phyloP scores from a whole-genome alignment of 23 tunicate genomes.

The Halocynthia roretzi region DNA sequence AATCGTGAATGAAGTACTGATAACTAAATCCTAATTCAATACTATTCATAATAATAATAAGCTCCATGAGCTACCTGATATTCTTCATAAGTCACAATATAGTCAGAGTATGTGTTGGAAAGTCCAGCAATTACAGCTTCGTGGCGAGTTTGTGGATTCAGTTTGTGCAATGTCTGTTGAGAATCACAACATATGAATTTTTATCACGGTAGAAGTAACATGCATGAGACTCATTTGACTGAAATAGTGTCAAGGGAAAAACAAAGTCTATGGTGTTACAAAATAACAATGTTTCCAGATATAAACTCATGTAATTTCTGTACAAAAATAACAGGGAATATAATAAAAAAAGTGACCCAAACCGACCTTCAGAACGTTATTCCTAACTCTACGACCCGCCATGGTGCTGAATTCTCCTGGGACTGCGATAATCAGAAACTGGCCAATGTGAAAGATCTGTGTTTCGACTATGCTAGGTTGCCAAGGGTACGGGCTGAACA shows the following conservation, averaged over 20 bases:
- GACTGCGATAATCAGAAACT: slow-evolving; percentile 55
- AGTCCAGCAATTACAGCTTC: slow-evolving; percentile 74
- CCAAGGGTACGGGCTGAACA: slow-evolving; percentile 74
- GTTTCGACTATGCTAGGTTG: slow-evolving; percentile 89
- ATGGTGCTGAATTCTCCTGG: slow-evolving; percentile 93
- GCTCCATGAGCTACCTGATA: slow-evolving; percentile 36
- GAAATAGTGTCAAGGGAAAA: too few species aligned
- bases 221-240: too few species aligned
- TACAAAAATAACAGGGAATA: too few species aligned
- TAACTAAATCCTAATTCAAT: too few species aligned
- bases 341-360: too few species aligned
- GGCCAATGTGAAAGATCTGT: slow-evolving; percentile 77
- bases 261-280: too few species aligned
- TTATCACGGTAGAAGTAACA: too few species aligned
- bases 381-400: slow-evolving; percentile 74
- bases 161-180: slow-evolving; percentile 8
- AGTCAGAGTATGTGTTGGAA: slow-evolving; percentile 86
- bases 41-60: too few species aligned
- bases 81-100: slow-evolving; percentile 84
- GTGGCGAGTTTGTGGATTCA: slow-evolving; percentile 30
- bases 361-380: slow-evolving; percentile 45
- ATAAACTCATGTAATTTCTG: too few species aligned
- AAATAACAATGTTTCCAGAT: too few species aligned
- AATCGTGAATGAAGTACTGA: too few species aligned
- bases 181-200: too few species aligned